These are phyloP conservation scores for Axis porcinus DNA, from an alignment of 2,113 vertebrate genomes.

Conservation along the genomic window DNA sequence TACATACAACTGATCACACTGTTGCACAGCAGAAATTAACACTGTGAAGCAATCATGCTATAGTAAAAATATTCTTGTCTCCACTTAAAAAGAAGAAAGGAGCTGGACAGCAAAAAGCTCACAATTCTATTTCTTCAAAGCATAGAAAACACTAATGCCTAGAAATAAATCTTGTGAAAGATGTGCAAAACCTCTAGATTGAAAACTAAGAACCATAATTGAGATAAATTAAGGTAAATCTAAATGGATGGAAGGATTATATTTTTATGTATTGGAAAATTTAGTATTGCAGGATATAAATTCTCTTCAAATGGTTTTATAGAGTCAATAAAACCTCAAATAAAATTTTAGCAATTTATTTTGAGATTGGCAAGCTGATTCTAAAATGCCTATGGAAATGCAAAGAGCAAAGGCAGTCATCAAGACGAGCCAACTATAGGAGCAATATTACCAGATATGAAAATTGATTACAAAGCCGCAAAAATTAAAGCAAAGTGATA, in stretches of 20 bases:
- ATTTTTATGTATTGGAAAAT: not conserved
- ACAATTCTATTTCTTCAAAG: not conserved
- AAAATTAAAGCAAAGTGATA: not conserved
- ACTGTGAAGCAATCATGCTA: not conserved
- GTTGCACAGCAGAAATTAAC: not conserved
- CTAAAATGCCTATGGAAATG: not conserved
- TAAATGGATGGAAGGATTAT: not conserved
- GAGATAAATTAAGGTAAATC: not conserved
- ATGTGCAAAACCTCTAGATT: not conserved
- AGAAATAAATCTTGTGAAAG: not conserved
- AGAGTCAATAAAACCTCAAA: not conserved
- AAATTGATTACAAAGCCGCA: not conserved
- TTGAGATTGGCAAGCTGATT: not conserved
- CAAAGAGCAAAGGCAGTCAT: not conserved
- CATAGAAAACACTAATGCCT: not conserved
- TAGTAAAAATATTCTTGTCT: not conserved
- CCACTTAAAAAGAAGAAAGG: not conserved
- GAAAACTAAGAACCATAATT: not conserved
- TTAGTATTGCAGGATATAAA: not conserved
- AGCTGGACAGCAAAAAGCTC: not conserved
- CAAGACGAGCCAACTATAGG: not conserved
- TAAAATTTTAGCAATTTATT: not conserved
- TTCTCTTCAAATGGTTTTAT: not conserved
- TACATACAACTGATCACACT: not conserved
- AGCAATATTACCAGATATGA: not conserved